A percentile compares a stretch with the other conserved stretches of the same genome.
Evolutionary conservation across 2,113 vertebrate species (phyloP).

Genomic region (Polyodon spathula): DNA sequence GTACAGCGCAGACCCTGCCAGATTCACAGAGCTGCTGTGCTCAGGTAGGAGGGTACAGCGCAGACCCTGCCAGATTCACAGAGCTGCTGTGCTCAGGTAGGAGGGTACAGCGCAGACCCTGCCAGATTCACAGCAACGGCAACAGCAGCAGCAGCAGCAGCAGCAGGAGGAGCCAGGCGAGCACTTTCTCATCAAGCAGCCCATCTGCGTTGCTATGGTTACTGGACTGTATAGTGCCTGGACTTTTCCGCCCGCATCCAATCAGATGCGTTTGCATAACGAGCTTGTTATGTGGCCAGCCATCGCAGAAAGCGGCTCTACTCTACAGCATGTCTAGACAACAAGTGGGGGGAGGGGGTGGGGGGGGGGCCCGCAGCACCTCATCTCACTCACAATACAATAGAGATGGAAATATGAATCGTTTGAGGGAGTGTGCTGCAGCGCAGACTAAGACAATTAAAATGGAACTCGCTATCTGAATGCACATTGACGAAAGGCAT

Average conservation of each 20-base stretch:
- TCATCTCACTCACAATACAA: too few species aligned
- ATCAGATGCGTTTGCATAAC: slow-evolving; percentile 68
- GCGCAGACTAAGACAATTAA: slow-evolving; percentile 8
- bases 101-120: neutral
- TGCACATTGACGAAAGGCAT: neutral
- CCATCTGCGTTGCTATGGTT: slow-evolving; percentile 63
- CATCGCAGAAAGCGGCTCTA: slow-evolving; percentile 52
- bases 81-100: too few species aligned
- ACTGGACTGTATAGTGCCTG: slow-evolving; percentile 62
- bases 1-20: too few species aligned
- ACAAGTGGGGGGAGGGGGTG: slow-evolving; percentile 39
- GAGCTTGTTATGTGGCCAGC: slow-evolving; percentile 62
- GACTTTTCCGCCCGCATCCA: slow-evolving; percentile 47
- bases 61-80: too few species aligned
- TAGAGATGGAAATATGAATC: neutral
- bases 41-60: too few species aligned
- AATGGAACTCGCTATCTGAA: too few species aligned
- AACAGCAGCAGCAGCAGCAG: slow-evolving; percentile 13
- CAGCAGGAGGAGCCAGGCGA: slow-evolving; percentile 46
- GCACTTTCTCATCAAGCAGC: slow-evolving; percentile 53
- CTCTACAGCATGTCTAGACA: slow-evolving; percentile 61
- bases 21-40: too few species aligned
- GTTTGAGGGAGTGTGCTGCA: neutral
- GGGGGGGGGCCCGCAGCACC: slow-evolving; percentile 19
- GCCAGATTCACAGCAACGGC: neutral